phyloP scores from a whole-genome alignment of 2,113 vertebrate species.

The Poeciliopsis occidentalis region DNA sequence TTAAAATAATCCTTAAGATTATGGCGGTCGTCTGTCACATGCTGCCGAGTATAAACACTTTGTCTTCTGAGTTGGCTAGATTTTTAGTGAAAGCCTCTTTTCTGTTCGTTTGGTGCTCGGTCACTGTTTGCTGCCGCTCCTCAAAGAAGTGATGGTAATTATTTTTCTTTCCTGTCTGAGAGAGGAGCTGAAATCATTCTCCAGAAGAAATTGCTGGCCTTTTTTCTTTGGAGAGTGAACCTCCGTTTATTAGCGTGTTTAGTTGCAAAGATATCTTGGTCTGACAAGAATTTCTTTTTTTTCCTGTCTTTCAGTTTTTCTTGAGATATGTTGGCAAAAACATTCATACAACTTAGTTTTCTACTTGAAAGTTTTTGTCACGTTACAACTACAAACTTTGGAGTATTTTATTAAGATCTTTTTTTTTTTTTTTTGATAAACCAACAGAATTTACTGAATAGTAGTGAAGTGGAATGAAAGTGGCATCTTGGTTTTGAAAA shows the following conservation, averaged over 20 bases:
- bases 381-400: too few species aligned
- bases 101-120: constrained; percentile 38
- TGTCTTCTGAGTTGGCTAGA: constrained; percentile 14
- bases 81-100: constrained; percentile 39
- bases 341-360: too few species aligned
- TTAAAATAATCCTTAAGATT: constrained; percentile 25
- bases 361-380: too few species aligned
- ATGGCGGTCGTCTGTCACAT: constrained; percentile 16
- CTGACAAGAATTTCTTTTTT: not conserved
- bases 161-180: constrained; percentile 38
- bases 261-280: constrained; percentile 13
- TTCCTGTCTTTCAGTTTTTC: too few species aligned
- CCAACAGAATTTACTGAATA: too few species aligned
- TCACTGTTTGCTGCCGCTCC: constrained; percentile 46
- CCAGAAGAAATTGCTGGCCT: constrained; percentile 41
- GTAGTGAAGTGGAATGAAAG: too few species aligned
- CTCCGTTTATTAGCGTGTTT: constrained; percentile 16
- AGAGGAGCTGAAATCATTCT: constrained; percentile 51
- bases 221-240: constrained; percentile 51
- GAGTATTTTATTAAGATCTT: too few species aligned
- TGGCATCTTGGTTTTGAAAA: too few species aligned
- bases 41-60: constrained; percentile 24
- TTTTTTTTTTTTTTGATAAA: too few species aligned
- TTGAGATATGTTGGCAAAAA: not conserved
- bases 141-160: constrained; percentile 16